These are phyloP conservation scores for Unio pictorum DNA, from an alignment of 2,888 invertebrate genomes.

Conservation along the genomic window DNA sequence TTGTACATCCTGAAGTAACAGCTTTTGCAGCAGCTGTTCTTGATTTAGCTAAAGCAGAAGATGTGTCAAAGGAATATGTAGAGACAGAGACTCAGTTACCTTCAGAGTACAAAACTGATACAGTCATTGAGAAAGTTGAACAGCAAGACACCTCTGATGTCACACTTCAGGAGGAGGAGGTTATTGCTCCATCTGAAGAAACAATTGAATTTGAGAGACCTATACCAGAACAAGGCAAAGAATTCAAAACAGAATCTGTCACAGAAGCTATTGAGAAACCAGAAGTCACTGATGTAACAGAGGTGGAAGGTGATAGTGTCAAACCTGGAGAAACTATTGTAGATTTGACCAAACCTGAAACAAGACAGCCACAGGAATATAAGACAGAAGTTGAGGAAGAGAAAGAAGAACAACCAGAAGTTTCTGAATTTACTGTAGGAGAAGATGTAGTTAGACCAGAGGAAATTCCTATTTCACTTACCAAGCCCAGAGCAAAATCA, in stretches of 20 bases:
- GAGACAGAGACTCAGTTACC: conserved; percentile 19
- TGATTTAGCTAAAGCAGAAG: conserved; percentile 13
- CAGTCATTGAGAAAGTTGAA: conserved; percentile 18
- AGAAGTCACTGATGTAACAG: conserved; percentile 37
- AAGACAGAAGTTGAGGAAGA: conserved; percentile 8
- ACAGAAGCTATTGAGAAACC: conserved; percentile 29
- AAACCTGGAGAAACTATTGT: conserved; percentile 21
- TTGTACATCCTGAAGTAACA: conserved; percentile 16
- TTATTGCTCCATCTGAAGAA: conserved; percentile 23
- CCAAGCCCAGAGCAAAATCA: conserved; percentile 13
- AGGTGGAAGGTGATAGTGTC: conserved; percentile 19
- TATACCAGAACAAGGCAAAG: conserved; percentile 18
- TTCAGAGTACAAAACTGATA: conserved; percentile 24
- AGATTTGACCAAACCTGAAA: conserved; percentile 25
- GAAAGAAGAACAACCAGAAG: conserved; percentile 12
- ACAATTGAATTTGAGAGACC: conserved; percentile 18
- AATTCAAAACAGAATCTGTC: conserved; percentile 29
- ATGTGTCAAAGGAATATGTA: conserved; percentile 11
- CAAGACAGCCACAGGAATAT: conserved; percentile 3
- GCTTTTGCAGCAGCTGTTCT: conserved; percentile 11
- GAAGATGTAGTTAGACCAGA: conserved; percentile 18
- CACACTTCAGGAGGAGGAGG: conserved; percentile 19
- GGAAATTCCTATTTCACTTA: conserved; percentile 27
- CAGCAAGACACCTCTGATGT: conserved; percentile 24
- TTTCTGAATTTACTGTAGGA: conserved; percentile 8